phyloP scores from a whole-genome alignment of 2,888 invertebrate species.

The Ceriagrion tenellum region DNA sequence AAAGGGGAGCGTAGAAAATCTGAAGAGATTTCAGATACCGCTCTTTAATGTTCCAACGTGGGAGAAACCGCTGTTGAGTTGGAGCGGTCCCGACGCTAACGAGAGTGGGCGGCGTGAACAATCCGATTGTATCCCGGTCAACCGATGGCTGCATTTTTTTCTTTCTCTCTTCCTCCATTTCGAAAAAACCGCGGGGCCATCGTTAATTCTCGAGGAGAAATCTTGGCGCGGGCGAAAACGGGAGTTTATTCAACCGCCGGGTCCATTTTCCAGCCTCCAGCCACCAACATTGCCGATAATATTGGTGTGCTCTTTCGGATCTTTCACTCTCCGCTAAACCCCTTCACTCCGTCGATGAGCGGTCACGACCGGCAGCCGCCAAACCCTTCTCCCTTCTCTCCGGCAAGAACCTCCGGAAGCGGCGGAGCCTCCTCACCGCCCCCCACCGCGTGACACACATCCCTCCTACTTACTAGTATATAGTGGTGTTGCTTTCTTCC shows the following conservation, averaged over 20 bases:
- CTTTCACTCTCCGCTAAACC: not conserved
- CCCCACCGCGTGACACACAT: not conserved
- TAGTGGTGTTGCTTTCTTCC: not conserved
- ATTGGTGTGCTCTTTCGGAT: not conserved
- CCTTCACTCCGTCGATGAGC: not conserved
- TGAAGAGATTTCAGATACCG: not conserved
- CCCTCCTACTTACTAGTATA: not conserved
- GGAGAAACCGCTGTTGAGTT: not conserved
- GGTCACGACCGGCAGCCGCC: not conserved
- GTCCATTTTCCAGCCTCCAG: not conserved
- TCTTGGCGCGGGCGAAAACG: conserved; percentile 24
- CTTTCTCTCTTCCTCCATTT: not conserved
- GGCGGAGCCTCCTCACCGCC: not conserved
- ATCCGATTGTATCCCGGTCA: not conserved
- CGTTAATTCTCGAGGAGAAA: conserved; percentile 13
- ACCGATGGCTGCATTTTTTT: not conserved
- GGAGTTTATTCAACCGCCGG: not conserved
- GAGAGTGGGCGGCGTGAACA: not conserved
- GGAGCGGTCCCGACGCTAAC: not conserved
- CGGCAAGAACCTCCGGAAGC: not conserved
- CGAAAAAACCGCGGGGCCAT: not conserved
- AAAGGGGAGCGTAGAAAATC: not conserved
- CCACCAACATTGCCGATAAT: not conserved
- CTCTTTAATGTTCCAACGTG: not conserved
- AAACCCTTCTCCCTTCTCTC: not conserved